phyloP scores from a whole-genome alignment of 2,797 vertebrate genomes.

The Tadarida brasiliensis region DNA sequence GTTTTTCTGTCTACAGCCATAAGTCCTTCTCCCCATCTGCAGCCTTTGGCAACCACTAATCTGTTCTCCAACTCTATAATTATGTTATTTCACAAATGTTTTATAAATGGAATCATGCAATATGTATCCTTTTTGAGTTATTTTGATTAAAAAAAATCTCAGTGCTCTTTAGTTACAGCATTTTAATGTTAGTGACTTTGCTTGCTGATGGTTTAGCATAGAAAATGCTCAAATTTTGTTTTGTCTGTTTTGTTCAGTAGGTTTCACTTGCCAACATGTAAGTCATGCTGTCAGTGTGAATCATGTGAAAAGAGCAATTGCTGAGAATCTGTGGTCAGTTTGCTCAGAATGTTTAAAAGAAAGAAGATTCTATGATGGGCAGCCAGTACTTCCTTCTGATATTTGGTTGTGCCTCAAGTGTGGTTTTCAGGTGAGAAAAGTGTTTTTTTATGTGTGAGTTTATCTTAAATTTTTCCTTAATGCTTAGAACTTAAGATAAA shows the following conservation, averaged over 20 bases:
- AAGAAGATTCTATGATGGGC: conserved; percentile 91
- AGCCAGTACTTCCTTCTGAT: conserved; percentile 90
- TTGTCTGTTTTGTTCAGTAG: conserved; percentile 83
- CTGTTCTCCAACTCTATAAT: neutral
- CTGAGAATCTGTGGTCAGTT: conserved; percentile 93
- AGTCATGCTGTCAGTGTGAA: conserved; percentile 94
- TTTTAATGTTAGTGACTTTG: conserved; percentile 42
- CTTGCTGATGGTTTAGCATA: neutral
- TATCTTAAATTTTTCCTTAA: conserved; percentile 41
- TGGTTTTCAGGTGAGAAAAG: conserved; percentile 93
- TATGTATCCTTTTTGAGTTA: conserved; percentile 9
- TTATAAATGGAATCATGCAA: neutral
- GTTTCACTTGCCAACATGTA: conserved; percentile 96
- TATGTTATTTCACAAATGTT: conserved; percentile 32
- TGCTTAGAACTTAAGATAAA: conserved; percentile 3
- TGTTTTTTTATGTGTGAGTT: neutral
- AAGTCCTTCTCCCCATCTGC: neutral
- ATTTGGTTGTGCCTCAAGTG: conserved; percentile 97
- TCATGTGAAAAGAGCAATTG: conserved; percentile 94
- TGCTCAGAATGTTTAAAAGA: conserved; percentile 96
- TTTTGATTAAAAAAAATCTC: neutral
- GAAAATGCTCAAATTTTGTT: conserved; percentile 25
- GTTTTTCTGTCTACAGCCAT: neutral
- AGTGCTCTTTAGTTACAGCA: conserved; percentile 12
- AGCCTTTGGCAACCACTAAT: neutral